These are phyloP conservation scores for Apoderus coryli DNA, from an alignment of 2,888 invertebrate species.

Conservation along the genomic window DNA sequence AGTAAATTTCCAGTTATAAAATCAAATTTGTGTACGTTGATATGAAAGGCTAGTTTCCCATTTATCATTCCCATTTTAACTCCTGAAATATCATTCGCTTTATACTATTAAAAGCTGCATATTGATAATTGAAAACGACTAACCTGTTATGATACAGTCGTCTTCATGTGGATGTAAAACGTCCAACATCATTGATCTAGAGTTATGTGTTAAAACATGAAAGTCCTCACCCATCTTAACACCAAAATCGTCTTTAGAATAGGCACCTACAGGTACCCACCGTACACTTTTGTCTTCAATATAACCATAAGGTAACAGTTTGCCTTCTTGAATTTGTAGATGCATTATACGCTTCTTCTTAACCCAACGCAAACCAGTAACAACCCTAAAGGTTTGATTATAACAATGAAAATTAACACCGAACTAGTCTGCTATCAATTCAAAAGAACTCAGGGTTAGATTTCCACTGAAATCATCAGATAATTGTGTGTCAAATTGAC, in stretches of 20 bases:
- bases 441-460: no score
- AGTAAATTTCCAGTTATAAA: slow-evolving; percentile 24
- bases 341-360: slow-evolving; percentile 65
- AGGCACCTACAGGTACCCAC: slow-evolving; percentile 57
- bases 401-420: no score
- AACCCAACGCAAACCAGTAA: slow-evolving; percentile 62
- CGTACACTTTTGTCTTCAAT: slow-evolving; percentile 42
- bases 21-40: slow-evolving; percentile 59
- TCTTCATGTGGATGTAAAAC: slow-evolving; percentile 47
- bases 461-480: no score
- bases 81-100: slow-evolving; percentile 31
- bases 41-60: slow-evolving; percentile 67
- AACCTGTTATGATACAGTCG: slow-evolving; percentile 60
- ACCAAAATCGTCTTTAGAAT: slow-evolving; percentile 35
- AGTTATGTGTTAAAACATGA: slow-evolving; percentile 59
- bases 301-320: slow-evolving; percentile 46
- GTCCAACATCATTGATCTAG: slow-evolving; percentile 65
- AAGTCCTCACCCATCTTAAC: slow-evolving; percentile 53
- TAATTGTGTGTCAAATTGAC: no score
- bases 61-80: slow-evolving; percentile 60
- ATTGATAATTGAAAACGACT: slow-evolving; percentile 15
- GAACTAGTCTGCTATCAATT: no score
- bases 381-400: slow-evolving; percentile 56
- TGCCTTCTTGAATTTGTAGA: slow-evolving; percentile 67
- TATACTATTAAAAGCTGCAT: background rate